These are phyloP conservation scores for Geopemphigus sp. DNA, from an alignment of 1,140 invertebrate species.

Conservation along the genomic window DNA sequence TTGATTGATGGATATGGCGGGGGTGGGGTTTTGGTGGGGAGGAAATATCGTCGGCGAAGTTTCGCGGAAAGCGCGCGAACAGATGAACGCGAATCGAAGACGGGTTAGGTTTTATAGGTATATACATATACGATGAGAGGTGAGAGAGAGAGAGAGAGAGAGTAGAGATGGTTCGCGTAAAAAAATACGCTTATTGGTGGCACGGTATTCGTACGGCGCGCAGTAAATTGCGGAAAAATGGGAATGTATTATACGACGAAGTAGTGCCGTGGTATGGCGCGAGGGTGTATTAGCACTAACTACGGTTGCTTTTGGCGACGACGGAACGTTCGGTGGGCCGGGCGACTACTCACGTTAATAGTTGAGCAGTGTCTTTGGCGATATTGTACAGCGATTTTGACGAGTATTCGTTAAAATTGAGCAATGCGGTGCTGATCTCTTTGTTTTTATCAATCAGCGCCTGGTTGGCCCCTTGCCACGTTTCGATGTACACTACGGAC, in stretches of 20 bases:
- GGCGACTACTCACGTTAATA: slow-evolving; percentile 76
- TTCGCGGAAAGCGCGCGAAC: slow-evolving; percentile 8
- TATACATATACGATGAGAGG: not conserved
- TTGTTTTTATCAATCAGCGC: slow-evolving; percentile 75
- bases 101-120: not conserved
- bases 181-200: no score
- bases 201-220: no score
- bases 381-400: slow-evolving; percentile 77
- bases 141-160: no score
- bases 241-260: no score
- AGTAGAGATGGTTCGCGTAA: no score
- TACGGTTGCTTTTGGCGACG: no score
- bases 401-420: slow-evolving; percentile 87
- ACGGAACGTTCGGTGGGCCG: no score
- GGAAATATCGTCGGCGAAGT: slow-evolving; percentile 21
- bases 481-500: slow-evolving; percentile 93
- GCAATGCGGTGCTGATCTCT: slow-evolving; percentile 81
- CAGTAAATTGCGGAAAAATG: no score
- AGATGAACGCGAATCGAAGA: slow-evolving; percentile 31
- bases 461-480: slow-evolving; percentile 87
- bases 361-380: slow-evolving; percentile 83
- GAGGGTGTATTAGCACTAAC: no score
- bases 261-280: no score
- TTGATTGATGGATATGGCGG: slow-evolving; percentile 32
- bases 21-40: no score